phyloP scores from a whole-genome alignment of 1,140 invertebrate genomes.

The Colletes gigas region DNA sequence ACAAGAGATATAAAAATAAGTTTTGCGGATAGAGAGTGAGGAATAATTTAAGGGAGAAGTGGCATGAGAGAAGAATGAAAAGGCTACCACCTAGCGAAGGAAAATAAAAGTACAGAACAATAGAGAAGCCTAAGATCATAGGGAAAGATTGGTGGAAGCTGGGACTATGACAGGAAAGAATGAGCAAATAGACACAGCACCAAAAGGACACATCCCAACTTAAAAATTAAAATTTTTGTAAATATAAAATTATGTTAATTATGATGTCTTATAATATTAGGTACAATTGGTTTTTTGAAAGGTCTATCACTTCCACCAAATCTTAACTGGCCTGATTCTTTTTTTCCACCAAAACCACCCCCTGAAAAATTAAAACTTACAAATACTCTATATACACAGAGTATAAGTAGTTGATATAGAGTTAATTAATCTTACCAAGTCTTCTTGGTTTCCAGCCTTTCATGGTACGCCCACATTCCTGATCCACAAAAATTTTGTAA shows the following conservation, averaged over 20 bases:
- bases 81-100: too few relatives aligned
- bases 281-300: slow-evolving; percentile 85
- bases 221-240: neutral
- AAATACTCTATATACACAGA: neutral
- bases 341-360: slow-evolving; percentile 93
- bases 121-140: too few relatives aligned
- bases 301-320: slow-evolving; percentile 91
- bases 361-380: slow-evolving; percentile 75
- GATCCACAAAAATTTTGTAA: slow-evolving; percentile 87
- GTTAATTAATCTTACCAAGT: slow-evolving; percentile 81
- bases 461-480: slow-evolving; percentile 84
- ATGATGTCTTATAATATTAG: slow-evolving; percentile 54
- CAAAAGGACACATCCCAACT: too few relatives aligned
- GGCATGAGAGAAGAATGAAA: too few relatives aligned
- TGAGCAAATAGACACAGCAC: too few relatives aligned
- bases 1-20: too few relatives aligned
- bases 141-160: too few relatives aligned
- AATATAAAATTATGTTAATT: neutral
- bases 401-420: neutral
- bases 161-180: too few relatives aligned
- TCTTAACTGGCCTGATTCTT: slow-evolving; percentile 92
- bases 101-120: too few relatives aligned
- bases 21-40: too few relatives aligned
- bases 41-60: too few relatives aligned
- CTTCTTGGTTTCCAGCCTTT: slow-evolving; percentile 92